A percentile compares a stretch with the other conserved stretches of the same genome.
phyloP scores from a whole-genome alignment of 2,888 invertebrate species.

The Eledone cirrhosa region DNA sequence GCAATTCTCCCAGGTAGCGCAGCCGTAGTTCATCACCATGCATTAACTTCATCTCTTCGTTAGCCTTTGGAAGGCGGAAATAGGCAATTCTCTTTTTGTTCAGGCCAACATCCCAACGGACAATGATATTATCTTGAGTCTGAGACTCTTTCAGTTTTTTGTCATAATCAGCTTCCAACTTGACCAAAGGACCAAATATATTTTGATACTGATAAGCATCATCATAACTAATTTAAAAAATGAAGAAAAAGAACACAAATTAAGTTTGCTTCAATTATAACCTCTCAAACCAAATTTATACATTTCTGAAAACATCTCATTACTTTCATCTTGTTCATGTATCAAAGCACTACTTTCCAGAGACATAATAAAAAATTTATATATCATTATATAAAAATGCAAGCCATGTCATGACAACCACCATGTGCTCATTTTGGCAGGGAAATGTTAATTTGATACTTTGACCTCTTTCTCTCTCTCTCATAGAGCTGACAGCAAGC shows the following conservation, averaged over 20 bases:
- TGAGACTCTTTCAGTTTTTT: constrained; percentile 97
- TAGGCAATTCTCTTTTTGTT: constrained; percentile 98
- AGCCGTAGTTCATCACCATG: constrained; percentile 96
- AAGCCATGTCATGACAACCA: too few species aligned
- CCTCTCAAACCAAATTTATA: too few species aligned
- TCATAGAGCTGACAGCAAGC: too few species aligned
- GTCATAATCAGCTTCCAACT: constrained; percentile 98
- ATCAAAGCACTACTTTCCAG: too few species aligned
- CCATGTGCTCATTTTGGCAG: too few species aligned
- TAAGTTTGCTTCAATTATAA: too few species aligned
- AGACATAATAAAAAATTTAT: too few species aligned
- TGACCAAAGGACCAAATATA: constrained; percentile 95
- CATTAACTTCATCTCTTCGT: constrained; percentile 99
- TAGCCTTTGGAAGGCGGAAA: constrained; percentile 95
- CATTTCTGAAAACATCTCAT: too few species aligned
- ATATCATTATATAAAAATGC: too few species aligned
- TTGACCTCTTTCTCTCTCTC: too few species aligned
- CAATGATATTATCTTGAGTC: constrained; percentile 97
- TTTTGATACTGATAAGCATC: constrained; percentile 99
- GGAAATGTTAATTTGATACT: too few species aligned
- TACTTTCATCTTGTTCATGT: too few species aligned
- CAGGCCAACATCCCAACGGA: constrained; percentile 97
- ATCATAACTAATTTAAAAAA: constrained; percentile 78
- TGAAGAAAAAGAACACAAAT: background rate
- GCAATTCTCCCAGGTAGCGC: constrained; percentile 87